A percentile compares a stretch with the other conserved stretches of the same genome.
These are phyloP conservation scores for Bombus sibiricus DNA, from an alignment of 1,140 invertebrate genomes.

Conservation along the genomic window DNA sequence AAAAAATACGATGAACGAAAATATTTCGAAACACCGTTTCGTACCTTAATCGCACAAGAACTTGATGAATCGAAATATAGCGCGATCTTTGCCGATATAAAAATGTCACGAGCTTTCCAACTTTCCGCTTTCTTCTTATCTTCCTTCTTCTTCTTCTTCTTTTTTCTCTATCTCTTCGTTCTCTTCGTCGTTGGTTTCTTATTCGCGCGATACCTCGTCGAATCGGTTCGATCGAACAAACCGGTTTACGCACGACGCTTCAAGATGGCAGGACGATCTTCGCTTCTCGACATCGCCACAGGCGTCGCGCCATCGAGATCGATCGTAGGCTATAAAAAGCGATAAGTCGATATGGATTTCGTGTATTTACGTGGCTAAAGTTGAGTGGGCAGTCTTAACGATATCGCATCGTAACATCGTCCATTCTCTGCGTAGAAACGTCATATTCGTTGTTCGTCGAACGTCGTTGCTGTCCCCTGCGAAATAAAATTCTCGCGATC, in stretches of 20 bases:
- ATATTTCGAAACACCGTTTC: conserved; percentile 25
- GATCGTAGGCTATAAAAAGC: conserved; percentile 39
- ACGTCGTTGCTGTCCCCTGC: too few relatives aligned
- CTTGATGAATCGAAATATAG: background rate
- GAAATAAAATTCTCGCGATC: too few relatives aligned
- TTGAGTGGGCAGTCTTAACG: conserved; percentile 70
- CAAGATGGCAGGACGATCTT: conserved; percentile 40
- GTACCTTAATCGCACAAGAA: conserved; percentile 42
- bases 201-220: background rate
- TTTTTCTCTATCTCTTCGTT: too few relatives aligned
- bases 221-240: background rate
- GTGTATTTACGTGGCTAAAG: conserved; percentile 64
- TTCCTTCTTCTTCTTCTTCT: too few relatives aligned
- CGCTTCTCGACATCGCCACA: conserved; percentile 32
- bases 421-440: too few relatives aligned
- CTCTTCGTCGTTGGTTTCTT: background rate
- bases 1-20: background rate
- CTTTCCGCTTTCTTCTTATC: background rate
- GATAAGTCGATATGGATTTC: conserved; percentile 64
- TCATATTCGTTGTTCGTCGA: too few relatives aligned
- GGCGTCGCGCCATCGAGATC: conserved; percentile 14
- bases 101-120: background rate
- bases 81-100: background rate
- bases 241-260: conserved; percentile 35
- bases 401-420: conserved; percentile 44